Percentiles rank a stretch among this genome's conserved stretches.
Evolutionary conservation across 2,113 vertebrate genomes (phyloP).

Genomic region (Lagenorhynchus albirostris): DNA sequence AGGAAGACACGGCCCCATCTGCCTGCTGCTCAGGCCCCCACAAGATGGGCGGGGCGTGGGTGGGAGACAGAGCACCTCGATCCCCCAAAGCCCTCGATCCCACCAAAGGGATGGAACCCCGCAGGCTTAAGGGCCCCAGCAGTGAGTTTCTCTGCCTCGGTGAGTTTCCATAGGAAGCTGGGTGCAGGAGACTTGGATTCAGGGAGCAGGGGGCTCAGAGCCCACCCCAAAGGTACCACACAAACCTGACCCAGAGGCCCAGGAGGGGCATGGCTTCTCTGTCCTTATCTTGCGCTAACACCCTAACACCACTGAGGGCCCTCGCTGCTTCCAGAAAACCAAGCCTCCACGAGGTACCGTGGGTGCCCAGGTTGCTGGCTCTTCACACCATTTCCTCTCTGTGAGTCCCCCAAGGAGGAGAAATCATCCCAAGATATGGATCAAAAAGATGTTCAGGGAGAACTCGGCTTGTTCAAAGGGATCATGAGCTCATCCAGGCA

Average conservation of each 20-base stretch:
- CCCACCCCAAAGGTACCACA: background rate
- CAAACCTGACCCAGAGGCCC: background rate
- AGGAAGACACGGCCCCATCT: background rate
- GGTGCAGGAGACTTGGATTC: background rate
- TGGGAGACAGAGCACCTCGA: background rate
- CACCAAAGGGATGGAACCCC: background rate
- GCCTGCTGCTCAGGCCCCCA: background rate
- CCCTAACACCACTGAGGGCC: background rate
- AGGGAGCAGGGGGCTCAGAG: background rate
- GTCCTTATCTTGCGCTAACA: too few relatives aligned
- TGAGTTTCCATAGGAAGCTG: background rate
- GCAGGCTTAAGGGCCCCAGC: too few relatives aligned
- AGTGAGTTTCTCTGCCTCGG: accelerated
- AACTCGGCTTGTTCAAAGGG: background rate
- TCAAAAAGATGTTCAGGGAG: background rate
- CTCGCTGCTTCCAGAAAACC: background rate
- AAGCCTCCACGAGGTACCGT: background rate
- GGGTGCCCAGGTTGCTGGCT: background rate
- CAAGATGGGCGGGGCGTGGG: background rate
- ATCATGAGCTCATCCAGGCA: accelerated
- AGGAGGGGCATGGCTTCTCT: too few relatives aligned
- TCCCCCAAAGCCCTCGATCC: too few relatives aligned
- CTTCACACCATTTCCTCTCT: background rate
- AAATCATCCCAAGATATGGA: background rate
- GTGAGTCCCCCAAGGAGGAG: background rate